phyloP scores from a whole-genome alignment of 2,113 vertebrate genomes.

The Phrynosoma blainvillii region DNA sequence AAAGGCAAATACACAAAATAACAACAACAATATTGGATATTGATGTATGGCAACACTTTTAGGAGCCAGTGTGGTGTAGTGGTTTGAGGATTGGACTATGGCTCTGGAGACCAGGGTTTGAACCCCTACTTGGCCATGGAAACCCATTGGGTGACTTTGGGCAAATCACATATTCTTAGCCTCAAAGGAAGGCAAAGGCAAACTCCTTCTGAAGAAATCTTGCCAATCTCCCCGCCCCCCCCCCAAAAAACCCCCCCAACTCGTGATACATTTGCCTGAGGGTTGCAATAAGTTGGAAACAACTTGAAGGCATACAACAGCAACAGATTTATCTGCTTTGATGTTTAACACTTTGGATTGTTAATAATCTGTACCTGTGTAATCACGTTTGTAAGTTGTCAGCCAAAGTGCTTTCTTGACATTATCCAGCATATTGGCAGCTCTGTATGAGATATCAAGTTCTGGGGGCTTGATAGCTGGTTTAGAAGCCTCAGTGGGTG shows the following conservation, averaged over 20 bases:
- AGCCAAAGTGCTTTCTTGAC: conserved; percentile 78
- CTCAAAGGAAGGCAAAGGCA: too few relatives aligned
- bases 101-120: conserved; percentile 3
- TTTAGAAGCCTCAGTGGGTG: conserved; percentile 73
- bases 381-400: conserved; percentile 77
- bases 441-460: conserved; percentile 67
- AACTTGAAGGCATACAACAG: too few relatives aligned
- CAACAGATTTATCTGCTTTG: conserved; percentile 9
- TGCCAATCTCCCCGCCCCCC: too few relatives aligned
- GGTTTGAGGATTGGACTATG: too few relatives aligned
- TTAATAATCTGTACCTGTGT: conserved; percentile 74
- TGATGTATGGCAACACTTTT: not conserved
- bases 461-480: conserved; percentile 65
- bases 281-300: too few relatives aligned
- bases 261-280: too few relatives aligned
- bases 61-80: not conserved
- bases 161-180: too few relatives aligned
- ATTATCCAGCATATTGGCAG: conserved; percentile 77
- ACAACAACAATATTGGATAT: too few relatives aligned
- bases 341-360: conserved; percentile 10
- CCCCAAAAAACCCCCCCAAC: too few relatives aligned
- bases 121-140: not conserved
- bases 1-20: not conserved
- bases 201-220: not conserved
- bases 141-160: too few relatives aligned